Evolutionary conservation across 2,113 vertebrate species (phyloP), one percentile per base, ranked within the genome.

Genomic region (Pangasianodon hypophthalmus): DNA sequence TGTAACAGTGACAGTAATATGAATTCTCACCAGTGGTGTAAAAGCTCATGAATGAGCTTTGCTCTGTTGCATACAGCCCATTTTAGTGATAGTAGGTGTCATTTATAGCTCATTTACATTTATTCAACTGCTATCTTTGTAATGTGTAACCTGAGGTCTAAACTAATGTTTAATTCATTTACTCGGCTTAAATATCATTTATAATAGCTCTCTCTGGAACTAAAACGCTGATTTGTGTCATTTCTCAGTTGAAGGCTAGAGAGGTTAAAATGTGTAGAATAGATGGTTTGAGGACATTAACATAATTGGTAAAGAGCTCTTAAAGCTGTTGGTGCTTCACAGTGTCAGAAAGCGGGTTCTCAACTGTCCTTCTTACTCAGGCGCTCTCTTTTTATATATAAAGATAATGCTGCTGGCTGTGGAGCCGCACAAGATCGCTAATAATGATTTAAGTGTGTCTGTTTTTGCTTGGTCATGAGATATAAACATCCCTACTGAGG

Each of bases 231-330:
- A 62, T 62, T 62, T 62, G 82, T 62, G 37, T 44, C 37, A 44
- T 84, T 83, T 84, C 37, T 84, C 37, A 62, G 54, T 84, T 14
- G 54, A 41, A 58, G 32, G n/a, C 9, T 41, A 24, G 52, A 58
- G 19, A 58, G 81, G 54, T 37, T 83, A 5, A 26, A 60, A 60
- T 58, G 18, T 58, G 32, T 84, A 26, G 37, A 84, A 26, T 13
- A 46, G 56, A 44, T 8, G 56, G 37, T 11, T 84, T 29, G 18
- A 44, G 54, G 10, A 84, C 32, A 83, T 84, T 58, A 84, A 11
- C 32, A 84, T 58, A 84, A 84, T 58, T 60, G 82, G 54, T 60
- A 41, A 84, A 84, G 54, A 60, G 54, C 82, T 84, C 54, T 60
- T 84, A 60, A 41, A 84, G 37, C 56, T 56, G 18, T 62, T 44